Conservation (phyloP, 2,888 invertebrate genomes). For the Amiota mariae region DNA sequence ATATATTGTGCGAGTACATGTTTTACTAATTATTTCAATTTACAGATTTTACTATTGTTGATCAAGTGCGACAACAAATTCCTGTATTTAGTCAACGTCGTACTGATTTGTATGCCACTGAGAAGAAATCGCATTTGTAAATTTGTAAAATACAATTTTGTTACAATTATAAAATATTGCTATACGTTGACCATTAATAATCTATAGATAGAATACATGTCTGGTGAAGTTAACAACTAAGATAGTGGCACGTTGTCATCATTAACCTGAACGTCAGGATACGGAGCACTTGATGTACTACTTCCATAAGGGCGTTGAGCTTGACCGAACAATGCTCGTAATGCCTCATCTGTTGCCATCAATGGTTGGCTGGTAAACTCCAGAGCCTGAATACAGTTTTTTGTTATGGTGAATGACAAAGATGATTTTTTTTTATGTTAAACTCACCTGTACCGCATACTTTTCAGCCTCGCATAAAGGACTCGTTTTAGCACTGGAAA, state of each 20-base stretch:
- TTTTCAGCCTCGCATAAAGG: slow-evolving; percentile 70
- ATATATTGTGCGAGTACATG: not conserved
- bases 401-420: not conserved
- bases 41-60: slow-evolving; percentile 82
- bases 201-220: too few species aligned
- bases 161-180: slow-evolving; percentile 16
- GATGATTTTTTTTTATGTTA: not conserved
- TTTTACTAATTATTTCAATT: slow-evolving; percentile 47
- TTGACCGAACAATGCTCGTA: slow-evolving; percentile 71
- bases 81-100: slow-evolving; percentile 85
- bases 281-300: not conserved
- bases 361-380: slow-evolving; percentile 70
- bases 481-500: slow-evolving; percentile 66
- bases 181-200: not conserved
- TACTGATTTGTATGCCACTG: slow-evolving; percentile 79
- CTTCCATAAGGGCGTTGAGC: slow-evolving; percentile 59
- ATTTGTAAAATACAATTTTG: slow-evolving; percentile 7
- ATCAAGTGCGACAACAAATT: slow-evolving; percentile 87
- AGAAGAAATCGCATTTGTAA: slow-evolving; percentile 36
- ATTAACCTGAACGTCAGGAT: not conserved
- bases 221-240: too few species aligned
- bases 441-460: slow-evolving; percentile 66
- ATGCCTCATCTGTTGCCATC: slow-evolving; percentile 72
- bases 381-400: slow-evolving; percentile 55
- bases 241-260: not conserved